Evolutionary conservation across 2,113 vertebrate species (phyloP), one percentile per base, ranked within the genome.

Genomic region (Phyllopteryx taeniolatus): DNA sequence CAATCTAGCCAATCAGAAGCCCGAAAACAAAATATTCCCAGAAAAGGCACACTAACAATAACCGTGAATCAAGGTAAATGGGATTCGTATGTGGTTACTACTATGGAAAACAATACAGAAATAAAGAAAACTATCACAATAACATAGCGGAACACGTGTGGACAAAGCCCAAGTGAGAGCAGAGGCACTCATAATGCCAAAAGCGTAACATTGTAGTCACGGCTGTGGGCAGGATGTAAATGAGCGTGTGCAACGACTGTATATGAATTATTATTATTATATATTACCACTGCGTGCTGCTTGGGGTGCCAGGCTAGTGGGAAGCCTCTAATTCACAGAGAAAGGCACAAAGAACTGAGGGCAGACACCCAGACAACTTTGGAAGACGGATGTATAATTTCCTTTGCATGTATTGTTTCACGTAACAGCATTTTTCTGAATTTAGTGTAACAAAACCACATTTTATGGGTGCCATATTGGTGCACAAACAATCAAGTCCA

Each of bases 211-310:
- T 27, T 27, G 27, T 27, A 27, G 27, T 27, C 27, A 27, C 27
- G 27, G 27, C 27, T 27, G 27, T 27, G 27, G 27, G 27, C 27
- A 27, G 27, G 27, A 27, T 27, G 27, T 27, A 27, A 27, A 27
- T 27, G 27, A 27, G 27, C 27, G 27, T 27, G 27, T 27, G 88
- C 80, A 89, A 88, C 90, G 7, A 0, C 4, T 89, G 81, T 90
- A 76, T 71, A 46, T 83, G 79, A 78, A 60, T 61, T 35, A 17
- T 51, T 6, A 19, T 19, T 19, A 51, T 61, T 17, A 61, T 14
- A 61, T 33, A 82, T 84, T 80, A 79, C 72, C 76, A 78, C 82
- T 75, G 74, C 75, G 56, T 76, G 81, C 75, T 89, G 11, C 72
- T 70, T 61, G 80, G 27, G 27, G 27, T 27, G 27, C 27, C 27